These are phyloP conservation scores for Pluvianellus socialis DNA, from an alignment of 2,113 vertebrate genomes.

Conservation along the genomic window DNA sequence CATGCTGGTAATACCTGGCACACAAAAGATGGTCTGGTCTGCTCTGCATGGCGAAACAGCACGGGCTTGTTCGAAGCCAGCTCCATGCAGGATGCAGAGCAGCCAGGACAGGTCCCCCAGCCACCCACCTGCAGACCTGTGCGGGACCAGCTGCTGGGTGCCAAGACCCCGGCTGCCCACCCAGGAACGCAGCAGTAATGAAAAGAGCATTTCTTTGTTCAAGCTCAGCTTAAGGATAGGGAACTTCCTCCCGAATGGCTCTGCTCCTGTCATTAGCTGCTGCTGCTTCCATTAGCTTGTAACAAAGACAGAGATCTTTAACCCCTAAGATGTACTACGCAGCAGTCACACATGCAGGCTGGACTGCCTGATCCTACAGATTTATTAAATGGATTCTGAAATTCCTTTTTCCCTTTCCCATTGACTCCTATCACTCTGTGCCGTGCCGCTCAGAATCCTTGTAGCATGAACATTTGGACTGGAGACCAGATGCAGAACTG, in stretches of 20 bases:
- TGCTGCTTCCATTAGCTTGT: background rate
- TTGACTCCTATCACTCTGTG: accelerated
- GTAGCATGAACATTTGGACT: background rate
- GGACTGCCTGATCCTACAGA: background rate
- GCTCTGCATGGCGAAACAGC: background rate
- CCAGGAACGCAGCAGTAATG: background rate
- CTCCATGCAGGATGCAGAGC: background rate
- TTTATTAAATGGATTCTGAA: background rate
- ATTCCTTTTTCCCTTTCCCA: background rate
- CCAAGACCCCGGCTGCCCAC: background rate
- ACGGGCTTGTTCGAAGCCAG: background rate
- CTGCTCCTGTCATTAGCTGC: background rate
- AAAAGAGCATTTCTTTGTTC: background rate
- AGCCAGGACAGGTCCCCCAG: background rate
- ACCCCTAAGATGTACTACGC: background rate
- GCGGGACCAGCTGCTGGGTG: background rate
- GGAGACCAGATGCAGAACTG: background rate
- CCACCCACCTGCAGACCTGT: background rate
- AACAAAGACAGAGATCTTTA: background rate
- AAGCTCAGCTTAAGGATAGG: background rate
- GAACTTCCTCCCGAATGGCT: background rate
- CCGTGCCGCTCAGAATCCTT: background rate
- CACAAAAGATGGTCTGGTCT: background rate
- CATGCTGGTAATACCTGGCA: background rate
- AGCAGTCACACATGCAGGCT: background rate